Evolutionary conservation across 2,888 invertebrate species (phyloP), one percentile per base, ranked within the genome.

Genomic region (Ichneumoninae sp.): DNA sequence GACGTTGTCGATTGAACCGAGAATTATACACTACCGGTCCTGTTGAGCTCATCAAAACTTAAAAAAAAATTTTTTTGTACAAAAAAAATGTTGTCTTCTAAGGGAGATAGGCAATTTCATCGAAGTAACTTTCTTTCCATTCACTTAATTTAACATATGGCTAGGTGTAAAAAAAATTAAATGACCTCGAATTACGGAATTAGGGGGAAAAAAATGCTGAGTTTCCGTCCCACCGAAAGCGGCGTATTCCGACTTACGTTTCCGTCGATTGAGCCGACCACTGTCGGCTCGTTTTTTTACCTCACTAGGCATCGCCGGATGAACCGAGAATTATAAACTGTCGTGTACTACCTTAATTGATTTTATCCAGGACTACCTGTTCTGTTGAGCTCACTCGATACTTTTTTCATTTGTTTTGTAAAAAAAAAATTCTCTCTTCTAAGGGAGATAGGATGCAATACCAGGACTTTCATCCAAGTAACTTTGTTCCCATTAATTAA

Each of bases 321-420:
- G 54, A 22, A 8, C 57, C 22, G 0, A 13, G 26, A 57, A 57
- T 10, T 10, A 57, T 13, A 57, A 10, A 57, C 22, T 13, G 26
- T 26, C 26, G 66, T 69, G 71, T 47, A 74, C 60, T 71, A 36
- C 66, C 81, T 79, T 83, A 81, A 86, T 86, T 83, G 81, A 85
- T 79, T 78, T 83, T 79, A 81, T 81, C 76, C 78, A 57, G 47
- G 26, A 50, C 71, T 22, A 60, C 36, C 16, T 33, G 16, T 33
- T 57, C 65, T 54, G 52, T 52, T 36, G 26, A 60, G 26, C 22
- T 63, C 13, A 70, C 30, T 68, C 36, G 10, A 52, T 8, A 36
- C 36, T 6, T 36, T 36, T 6, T 36, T 36, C 6, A 1, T 5
- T 5, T 33, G 0, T 36, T 36, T 33, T 33, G 0, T 0, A 5